These are phyloP conservation scores for Amphipyra tragopoginis DNA, from an alignment of 2,888 invertebrate species.

Conservation along the genomic window DNA sequence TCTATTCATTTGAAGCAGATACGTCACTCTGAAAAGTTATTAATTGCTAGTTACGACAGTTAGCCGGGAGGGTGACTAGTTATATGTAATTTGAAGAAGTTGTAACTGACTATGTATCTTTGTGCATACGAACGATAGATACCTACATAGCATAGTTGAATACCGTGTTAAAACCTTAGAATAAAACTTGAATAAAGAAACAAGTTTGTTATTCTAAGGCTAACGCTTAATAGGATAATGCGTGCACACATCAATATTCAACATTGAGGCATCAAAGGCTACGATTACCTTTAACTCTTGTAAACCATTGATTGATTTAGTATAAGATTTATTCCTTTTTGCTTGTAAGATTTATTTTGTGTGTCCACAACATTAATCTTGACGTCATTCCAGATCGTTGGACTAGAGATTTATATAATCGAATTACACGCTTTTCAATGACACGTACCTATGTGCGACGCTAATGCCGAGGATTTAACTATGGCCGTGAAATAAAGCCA, in stretches of 20 bases:
- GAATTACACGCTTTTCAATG: conserved; percentile 62
- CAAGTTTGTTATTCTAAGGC: conserved; percentile 2
- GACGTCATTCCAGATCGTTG: conserved; percentile 48
- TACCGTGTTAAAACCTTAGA: background rate
- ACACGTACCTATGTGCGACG: conserved; percentile 54
- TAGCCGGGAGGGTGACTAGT: no score
- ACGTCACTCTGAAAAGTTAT: no score
- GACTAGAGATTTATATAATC: conserved; percentile 59
- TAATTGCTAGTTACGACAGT: no score
- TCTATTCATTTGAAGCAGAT: no score
- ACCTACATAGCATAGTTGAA: conserved; percentile 2
- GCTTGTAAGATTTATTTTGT: conserved; percentile 45
- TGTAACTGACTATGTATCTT: no score
- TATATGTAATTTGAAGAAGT: no score
- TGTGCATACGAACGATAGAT: background rate
- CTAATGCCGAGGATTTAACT: conserved; percentile 69
- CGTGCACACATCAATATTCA: conserved; percentile 27
- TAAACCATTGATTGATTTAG: conserved; percentile 53
- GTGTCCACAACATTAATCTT: conserved; percentile 57
- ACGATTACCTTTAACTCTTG: conserved; percentile 34
- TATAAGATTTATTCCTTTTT: conserved; percentile 28
- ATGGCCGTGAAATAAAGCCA: conserved; percentile 63
- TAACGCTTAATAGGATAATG: conserved; percentile 25
- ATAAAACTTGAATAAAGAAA: conserved; percentile 21
- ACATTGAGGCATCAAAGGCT: conserved; percentile 39